Conservation (phyloP, 1,140 invertebrate species). For the Aphis gossypii region DNA sequence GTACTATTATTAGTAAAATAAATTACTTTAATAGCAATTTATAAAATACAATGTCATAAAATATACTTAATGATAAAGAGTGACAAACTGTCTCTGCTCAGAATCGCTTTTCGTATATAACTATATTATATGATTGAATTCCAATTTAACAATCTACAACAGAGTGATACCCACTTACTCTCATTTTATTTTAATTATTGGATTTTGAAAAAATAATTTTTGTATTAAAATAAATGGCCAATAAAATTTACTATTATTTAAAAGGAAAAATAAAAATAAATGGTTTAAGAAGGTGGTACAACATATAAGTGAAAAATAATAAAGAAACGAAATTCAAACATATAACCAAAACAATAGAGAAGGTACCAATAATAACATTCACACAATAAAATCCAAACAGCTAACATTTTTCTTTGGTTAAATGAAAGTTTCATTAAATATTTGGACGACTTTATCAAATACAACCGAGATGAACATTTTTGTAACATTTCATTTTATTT, state of each 20-base stretch:
- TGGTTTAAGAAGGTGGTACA: not conserved
- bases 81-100: too few relatives aligned
- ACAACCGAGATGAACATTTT: not conserved
- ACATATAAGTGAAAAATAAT: not conserved
- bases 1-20: too few relatives aligned
- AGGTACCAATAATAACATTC: constrained; percentile 9
- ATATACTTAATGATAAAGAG: too few relatives aligned
- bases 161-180: too few relatives aligned
- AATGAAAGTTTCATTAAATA: constrained; percentile 19
- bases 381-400: not conserved
- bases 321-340: constrained; percentile 5
- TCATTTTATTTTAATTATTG: not conserved
- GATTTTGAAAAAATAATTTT: not conserved
- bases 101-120: too few relatives aligned
- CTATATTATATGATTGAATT: too few relatives aligned
- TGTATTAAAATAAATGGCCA: not conserved
- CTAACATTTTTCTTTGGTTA: not conserved
- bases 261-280: not conserved
- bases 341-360: not conserved
- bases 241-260: not conserved
- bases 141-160: too few relatives aligned
- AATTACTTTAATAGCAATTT: too few relatives aligned
- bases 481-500: not conserved
- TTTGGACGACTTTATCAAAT: not conserved
- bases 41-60: too few relatives aligned